A percentile compares a stretch with the other conserved stretches of the same genome.
phyloP scores from a whole-genome alignment of 1,140 invertebrate species.

The Drosophila subpulchrella region DNA sequence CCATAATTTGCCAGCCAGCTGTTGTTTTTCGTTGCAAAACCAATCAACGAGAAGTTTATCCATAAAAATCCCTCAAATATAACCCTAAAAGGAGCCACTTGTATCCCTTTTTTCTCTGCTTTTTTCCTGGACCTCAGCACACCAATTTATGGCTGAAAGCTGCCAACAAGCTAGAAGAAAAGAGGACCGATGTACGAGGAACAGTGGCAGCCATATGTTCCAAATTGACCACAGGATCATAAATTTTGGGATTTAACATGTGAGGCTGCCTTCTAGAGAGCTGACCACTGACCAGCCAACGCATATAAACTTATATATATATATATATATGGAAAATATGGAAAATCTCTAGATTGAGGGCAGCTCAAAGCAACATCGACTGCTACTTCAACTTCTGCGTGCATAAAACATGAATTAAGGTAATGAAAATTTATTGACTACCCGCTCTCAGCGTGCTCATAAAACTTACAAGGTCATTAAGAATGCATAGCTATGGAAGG shows the following conservation, averaged over 20 bases:
- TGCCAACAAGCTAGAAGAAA: constrained; percentile 48
- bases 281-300: constrained; percentile 26
- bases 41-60: constrained; percentile 42
- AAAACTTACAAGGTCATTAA: constrained; percentile 68
- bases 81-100: constrained; percentile 44
- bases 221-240: constrained; percentile 79
- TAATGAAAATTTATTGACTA: constrained; percentile 81
- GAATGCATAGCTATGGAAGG: constrained; percentile 34
- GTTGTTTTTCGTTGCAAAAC: constrained; percentile 33
- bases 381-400: constrained; percentile 47
- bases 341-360: constrained; percentile 36
- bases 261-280: constrained; percentile 22
- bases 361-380: constrained; percentile 38
- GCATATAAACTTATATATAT: constrained; percentile 12
- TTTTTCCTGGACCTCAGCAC: constrained; percentile 29
- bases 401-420: constrained; percentile 79
- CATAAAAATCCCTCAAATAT: constrained; percentile 43
- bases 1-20: constrained; percentile 38
- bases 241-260: constrained; percentile 77
- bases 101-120: constrained; percentile 51
- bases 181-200: constrained; percentile 27
- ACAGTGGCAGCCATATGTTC: constrained; percentile 68
- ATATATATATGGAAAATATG: constrained; percentile 6
- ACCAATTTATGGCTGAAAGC: constrained; percentile 69
- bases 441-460: constrained; percentile 49